Percentiles rank a stretch among this genome's conserved stretches.
These are phyloP conservation scores for Drosophila nr. fundita DNA, from an alignment of 2,888 invertebrate species.

Conservation along the genomic window DNA sequence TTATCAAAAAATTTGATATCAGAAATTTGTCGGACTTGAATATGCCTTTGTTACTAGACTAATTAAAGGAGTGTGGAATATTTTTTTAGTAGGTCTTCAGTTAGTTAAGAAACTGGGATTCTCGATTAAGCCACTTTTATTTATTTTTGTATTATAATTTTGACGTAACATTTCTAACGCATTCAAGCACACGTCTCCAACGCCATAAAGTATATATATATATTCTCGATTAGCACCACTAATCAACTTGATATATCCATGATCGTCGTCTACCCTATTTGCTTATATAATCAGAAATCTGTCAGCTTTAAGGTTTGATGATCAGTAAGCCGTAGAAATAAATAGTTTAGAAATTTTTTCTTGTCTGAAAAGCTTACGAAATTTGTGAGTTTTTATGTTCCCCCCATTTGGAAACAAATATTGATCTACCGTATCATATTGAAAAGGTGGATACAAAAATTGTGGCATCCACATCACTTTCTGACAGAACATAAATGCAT, in stretches of 20 bases:
- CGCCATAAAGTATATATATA: not conserved
- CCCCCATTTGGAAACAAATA: not conserved
- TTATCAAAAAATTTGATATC: fast-evolving
- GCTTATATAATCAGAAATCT: not conserved
- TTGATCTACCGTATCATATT: not conserved
- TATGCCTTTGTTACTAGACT: not conserved
- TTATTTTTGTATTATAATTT: not conserved
- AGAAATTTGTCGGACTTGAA: fast-evolving
- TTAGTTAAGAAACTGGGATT: not conserved
- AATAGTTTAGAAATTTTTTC: fast-evolving
- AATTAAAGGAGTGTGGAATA: not conserved
- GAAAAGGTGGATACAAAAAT: fast-evolving
- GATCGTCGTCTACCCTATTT: not conserved
- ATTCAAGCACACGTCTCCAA: too few relatives aligned
- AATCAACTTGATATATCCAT: not conserved
- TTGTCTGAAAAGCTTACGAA: not conserved
- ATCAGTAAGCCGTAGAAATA: not conserved
- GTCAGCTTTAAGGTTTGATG: not conserved
- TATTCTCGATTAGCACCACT: not conserved
- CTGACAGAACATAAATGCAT: not conserved
- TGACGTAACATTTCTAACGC: fast-evolving
- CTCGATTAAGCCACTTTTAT: not conserved
- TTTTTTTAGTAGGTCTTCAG: too few relatives aligned
- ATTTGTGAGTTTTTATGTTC: too few relatives aligned
- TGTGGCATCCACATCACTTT: not conserved